Evolutionary conservation across 2,113 vertebrate genomes (phyloP), one percentile per base, ranked within the genome.

Genomic region (Corapipo altera): DNA sequence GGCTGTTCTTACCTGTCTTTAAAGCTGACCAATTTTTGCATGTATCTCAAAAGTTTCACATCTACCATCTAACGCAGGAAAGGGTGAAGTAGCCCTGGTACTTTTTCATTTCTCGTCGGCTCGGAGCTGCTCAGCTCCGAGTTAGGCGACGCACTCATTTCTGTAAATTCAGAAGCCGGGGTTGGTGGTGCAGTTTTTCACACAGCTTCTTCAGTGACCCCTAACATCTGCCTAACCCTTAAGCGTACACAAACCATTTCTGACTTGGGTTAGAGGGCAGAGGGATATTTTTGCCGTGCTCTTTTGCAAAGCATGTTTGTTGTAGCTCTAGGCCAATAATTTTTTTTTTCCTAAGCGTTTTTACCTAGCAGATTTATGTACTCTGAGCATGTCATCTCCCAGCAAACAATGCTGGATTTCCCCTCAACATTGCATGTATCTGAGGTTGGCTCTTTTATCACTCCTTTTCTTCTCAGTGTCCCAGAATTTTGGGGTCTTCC

Each of bases 401-500:
- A 95, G 94, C 4, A 26, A 96, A 97, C 66, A 91, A 55, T 93
- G 85, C 83, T 57, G 59, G 57, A 86, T 98, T 97, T 97, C 95
- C 96, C 71, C 57, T 89, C 49, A 39, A 88, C 88, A 92, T 89
- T 93, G 95, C 98, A 96, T 86, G 61, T 70, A 84, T 96, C 94
- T 3, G 6, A 93, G 81, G 66, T 32, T 95, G 79, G 24, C 9
- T 94, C 85, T 96, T 98, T 96, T 95, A 96, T 97, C 86, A 58
- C 85, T 97, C 83, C 46, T 97, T 97, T 96, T 88, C 95, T 97
- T 96, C 95, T 97, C 32, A 2, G 67, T 92, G 74, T 94, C 96
- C 96, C 88, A 52, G 92, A 97, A 95, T 97, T 98, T 95, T 3
- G 80, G 97, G 97, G 96, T 76, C 97, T 98, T 97, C 97, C 97